Evolutionary conservation across 1,140 invertebrate genomes (phyloP).

Genomic region (Drosophila lowei): DNA sequence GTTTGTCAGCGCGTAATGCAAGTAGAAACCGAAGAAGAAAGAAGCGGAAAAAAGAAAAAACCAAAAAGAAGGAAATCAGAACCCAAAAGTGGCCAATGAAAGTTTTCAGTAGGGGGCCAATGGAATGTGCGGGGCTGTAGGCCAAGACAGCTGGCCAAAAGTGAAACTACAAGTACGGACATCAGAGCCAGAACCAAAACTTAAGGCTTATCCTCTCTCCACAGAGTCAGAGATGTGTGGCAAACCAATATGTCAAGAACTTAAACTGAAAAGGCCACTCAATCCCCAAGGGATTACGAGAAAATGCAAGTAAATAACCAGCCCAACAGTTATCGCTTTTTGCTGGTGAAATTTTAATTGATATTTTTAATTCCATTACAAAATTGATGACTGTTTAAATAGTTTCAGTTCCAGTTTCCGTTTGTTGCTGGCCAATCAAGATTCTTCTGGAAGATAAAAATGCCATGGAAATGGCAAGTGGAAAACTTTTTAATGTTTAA

Average conservation of each 20-base stretch:
- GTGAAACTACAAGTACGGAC: conserved; percentile 12
- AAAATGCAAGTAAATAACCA: conserved; percentile 24
- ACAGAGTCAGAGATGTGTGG: conserved; percentile 21
- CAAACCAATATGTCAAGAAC: conserved; percentile 19
- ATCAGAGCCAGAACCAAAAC: conserved; percentile 12
- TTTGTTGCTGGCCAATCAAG: not conserved
- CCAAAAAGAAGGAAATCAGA: conserved; percentile 41
- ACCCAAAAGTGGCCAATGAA: conserved; percentile 54
- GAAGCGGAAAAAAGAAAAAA: conserved; percentile 21
- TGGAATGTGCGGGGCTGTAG: not conserved
- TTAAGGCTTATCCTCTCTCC: conserved; percentile 23
- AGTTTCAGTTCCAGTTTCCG: not conserved
- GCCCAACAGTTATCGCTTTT: conserved; percentile 17
- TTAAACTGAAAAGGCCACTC: conserved; percentile 10
- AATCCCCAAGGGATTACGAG: not conserved
- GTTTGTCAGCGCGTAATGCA: conserved; percentile 85
- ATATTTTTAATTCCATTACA: conserved; percentile 22
- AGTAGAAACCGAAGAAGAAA: conserved; percentile 54
- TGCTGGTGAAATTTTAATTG: conserved; percentile 21
- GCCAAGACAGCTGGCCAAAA: conserved; percentile 17
- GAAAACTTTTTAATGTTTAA: too few relatives aligned
- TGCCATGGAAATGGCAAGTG: not conserved
- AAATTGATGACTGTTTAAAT: conserved; percentile 34
- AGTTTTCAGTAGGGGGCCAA: conserved; percentile 33
- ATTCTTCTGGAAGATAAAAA: not conserved